phyloP scores from a whole-genome alignment of 2,888 invertebrate genomes.

The Lumbricus terrestris region DNA sequence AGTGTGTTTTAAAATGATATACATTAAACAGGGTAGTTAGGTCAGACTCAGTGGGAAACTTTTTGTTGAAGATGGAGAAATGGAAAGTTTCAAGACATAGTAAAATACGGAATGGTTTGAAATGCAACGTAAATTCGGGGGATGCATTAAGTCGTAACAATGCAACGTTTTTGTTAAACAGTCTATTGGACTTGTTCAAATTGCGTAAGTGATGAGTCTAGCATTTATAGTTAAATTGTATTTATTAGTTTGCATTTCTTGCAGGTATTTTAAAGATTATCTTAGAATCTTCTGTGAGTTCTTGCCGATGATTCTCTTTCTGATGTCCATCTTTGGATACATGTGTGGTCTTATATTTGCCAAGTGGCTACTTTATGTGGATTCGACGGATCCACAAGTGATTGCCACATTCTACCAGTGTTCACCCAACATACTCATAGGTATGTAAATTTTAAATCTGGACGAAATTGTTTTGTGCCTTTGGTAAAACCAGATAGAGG shows the following conservation, averaged over 20 bases:
- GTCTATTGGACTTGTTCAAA: neutral
- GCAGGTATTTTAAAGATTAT: conserved; percentile 65
- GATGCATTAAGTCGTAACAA: neutral
- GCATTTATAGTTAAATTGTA: neutral
- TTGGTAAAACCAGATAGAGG: neutral
- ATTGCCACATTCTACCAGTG: conserved; percentile 64
- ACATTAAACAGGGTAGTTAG: no score
- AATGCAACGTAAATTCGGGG: neutral
- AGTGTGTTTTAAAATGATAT: no score
- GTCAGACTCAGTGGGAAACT: no score
- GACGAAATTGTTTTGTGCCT: neutral
- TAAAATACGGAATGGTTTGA: neutral
- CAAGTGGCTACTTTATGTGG: conserved; percentile 78
- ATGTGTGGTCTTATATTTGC: conserved; percentile 90
- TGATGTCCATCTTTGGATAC: conserved; percentile 88
- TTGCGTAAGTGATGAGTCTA: neutral
- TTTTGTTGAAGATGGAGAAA: neutral
- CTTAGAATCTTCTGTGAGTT: conserved; percentile 86
- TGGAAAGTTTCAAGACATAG: neutral
- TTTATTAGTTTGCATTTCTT: conserved; percentile 33
- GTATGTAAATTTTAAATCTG: conserved; percentile 31
- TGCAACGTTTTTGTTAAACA: neutral
- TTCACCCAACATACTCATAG: conserved; percentile 92
- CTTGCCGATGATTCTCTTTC: conserved; percentile 89
- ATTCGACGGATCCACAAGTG: conserved; percentile 21